A percentile compares a stretch with the other conserved stretches of the same genome.
phyloP scores from a whole-genome alignment of 2,113 vertebrate genomes.

The Macquaria australasica region DNA sequence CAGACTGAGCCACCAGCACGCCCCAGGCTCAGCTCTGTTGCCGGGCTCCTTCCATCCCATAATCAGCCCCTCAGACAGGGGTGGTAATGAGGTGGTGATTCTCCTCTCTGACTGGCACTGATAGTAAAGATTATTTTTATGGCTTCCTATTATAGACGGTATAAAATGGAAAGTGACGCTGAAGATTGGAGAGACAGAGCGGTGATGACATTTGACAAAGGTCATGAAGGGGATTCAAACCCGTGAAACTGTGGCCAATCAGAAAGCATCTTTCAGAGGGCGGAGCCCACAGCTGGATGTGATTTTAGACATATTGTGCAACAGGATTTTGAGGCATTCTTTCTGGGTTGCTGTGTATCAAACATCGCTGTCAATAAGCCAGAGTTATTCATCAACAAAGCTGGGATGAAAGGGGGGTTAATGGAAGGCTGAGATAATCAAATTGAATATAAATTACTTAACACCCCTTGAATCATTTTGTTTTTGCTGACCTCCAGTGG shows the following conservation, averaged over 20 bases:
- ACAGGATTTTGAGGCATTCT: constrained; percentile 56
- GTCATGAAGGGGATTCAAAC: constrained; percentile 67
- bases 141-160: constrained; percentile 63
- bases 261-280: constrained; percentile 28
- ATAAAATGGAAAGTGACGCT: constrained; percentile 55
- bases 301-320: constrained; percentile 63
- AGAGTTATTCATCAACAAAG: constrained; percentile 17
- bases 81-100: constrained; percentile 77
- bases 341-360: constrained; percentile 52
- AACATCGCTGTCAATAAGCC: constrained; percentile 9
- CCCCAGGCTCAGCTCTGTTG: constrained; percentile 62
- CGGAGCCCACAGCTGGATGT: constrained; percentile 32
- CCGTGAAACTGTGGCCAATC: constrained; percentile 50
- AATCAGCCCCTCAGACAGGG: constrained; percentile 70
- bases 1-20: constrained; percentile 43
- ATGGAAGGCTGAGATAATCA: constrained; percentile 39
- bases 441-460: constrained; percentile 1
- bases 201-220: constrained; percentile 74
- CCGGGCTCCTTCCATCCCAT: constrained; percentile 62
- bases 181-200: constrained; percentile 46
- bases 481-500: neutral
- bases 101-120: constrained; percentile 52
- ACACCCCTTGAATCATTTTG: neutral
- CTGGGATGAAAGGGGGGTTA: constrained; percentile 41
- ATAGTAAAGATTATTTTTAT: constrained; percentile 77